Base-by-base conservation (phyloP, 2,797 vertebrate genomes). In the Myoxocephalus aenaeus region DNA sequence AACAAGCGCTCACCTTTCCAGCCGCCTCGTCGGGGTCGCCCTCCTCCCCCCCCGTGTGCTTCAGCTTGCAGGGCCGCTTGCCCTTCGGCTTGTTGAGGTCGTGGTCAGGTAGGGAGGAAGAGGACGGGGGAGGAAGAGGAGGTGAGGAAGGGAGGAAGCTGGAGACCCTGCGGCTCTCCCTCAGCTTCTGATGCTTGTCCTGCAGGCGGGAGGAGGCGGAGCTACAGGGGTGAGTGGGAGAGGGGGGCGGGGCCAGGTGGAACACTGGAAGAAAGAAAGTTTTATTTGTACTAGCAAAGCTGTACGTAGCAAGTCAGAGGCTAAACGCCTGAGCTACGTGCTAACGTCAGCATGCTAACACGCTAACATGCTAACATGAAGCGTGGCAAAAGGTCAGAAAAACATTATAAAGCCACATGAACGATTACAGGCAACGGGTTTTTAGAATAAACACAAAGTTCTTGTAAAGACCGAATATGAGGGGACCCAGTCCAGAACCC, bases 11-110 rank as follows among this genome's bases (percentile, higher is more conserved):
- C 67, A 91, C 86, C 81, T 75, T 75, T 14, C 29, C 54, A 1
- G 9, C 61, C 3, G 3, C 5, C 18, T 83, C 79, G 0, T 61
- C 59, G 0, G 32, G 69, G 53, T 0, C 78, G 89, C 89, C 93
- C 65, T 90, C 89, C 86, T 91, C 74, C 11, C 54, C 75, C 36
- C 48, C 73, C 0, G 96, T 94, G 91, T 99, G 97, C 91, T 98
- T 98, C 87, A 93, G 97, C 95, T 99, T 99, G 92, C 96, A 97
- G 87, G 96, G 95, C 56, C 97, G 95, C 91, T 99, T 99, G 92
- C 97, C 97, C 86, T 96, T 96, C 84, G 97, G 97, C 85, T 97
- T 97, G 92, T 96, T 93, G 3, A 88, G 92, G 89, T 96, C 95
- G 22, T 94, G 20, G 50, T 76, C 58, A 25, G 62, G 58, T 15